A percentile compares a stretch with the other conserved stretches of the same genome.
phyloP scores from a whole-genome alignment of 2,113 vertebrate genomes.

The Salvator merianae region DNA sequence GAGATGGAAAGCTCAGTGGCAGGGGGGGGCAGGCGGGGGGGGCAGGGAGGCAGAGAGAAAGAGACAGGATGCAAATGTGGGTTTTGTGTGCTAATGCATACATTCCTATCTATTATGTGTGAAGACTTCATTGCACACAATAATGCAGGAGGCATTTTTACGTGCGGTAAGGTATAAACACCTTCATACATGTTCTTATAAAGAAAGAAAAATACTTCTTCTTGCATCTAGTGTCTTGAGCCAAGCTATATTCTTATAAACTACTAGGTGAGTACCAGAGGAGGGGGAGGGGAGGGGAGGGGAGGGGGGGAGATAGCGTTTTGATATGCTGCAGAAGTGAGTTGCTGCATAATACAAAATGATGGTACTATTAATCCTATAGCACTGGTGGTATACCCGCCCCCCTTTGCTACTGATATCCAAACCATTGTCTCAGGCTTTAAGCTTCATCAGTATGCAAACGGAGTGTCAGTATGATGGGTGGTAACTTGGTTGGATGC shows the following conservation, averaged over 20 bases:
- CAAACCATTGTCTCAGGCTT: slow-evolving; percentile 81
- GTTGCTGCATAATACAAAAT: slow-evolving; percentile 78
- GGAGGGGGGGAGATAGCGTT: slow-evolving; percentile 36
- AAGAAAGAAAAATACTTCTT: not conserved
- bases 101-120: not conserved
- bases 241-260: slow-evolving; percentile 56
- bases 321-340: slow-evolving; percentile 72
- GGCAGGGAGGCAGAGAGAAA: fast-evolving
- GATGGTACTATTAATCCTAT: slow-evolving; percentile 79
- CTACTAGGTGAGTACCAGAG: slow-evolving; percentile 51
- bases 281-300: slow-evolving; percentile 28
- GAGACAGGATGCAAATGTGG: fast-evolving
- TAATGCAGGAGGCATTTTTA: slow-evolving; percentile 38
- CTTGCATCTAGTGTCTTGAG: slow-evolving; percentile 45
- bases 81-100: not conserved
- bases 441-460: slow-evolving; percentile 90
- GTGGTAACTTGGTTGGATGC: slow-evolving; percentile 93
- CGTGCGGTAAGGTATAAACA: slow-evolving; percentile 9
- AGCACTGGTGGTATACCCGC: slow-evolving; percentile 66
- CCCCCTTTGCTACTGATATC: slow-evolving; percentile 73
- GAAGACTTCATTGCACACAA: not conserved
- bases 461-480: slow-evolving; percentile 86
- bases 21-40: not conserved
- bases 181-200: slow-evolving; percentile 17
- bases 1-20: not conserved